Base-by-base conservation (phyloP, 2,888 invertebrate species). In the Oscheius onirici region DNA sequence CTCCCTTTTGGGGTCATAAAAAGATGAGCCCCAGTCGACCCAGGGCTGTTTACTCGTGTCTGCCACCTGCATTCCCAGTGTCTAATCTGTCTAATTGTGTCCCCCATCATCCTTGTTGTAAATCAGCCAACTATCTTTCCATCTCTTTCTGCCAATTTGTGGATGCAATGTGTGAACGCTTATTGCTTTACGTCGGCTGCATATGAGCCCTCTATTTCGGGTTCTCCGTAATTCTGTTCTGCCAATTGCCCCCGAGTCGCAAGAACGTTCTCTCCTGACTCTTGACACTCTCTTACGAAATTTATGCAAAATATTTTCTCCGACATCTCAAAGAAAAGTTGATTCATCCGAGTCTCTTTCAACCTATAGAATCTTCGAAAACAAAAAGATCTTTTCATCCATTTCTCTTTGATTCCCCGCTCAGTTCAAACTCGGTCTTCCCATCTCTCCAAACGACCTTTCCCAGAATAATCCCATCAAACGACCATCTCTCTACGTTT, bases 51-150 rank as follows among this genome's bases (percentile, higher is more conserved):
- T 28, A 55, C 28, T 26, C n/a, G 26, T 10, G 26, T 55, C 26
- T 55, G 28, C 55, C 55, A 55, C 55, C 55, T 55, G 55, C 26
- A 55, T 55, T 55, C 55, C 26, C 55, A 55, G 11, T n/a, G 11
- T 34, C 28, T 55, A 55, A 55, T 55, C 55, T 55, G 28, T 24
- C 28, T 55, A 55, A 55, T 55, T 55, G 28, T 28, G 28, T 55
- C 26, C 28, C 28, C 55, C 55, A 20, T 34, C 34, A 34, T 34
- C 34, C 22, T 24, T 52, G 20, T 26, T 28, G 26, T 55, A 55
- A 55, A 55, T 55, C 55, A 46, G 5, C 46, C 20, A 5, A 34
- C 20, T 46, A 46, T 55, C 55, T 24, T 26, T 26, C 28, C 55
- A 43, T 52, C 52, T 24, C 43, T 15, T 10, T 43, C 43, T 10